Base-by-base conservation (phyloP, 2,797 vertebrate genomes). In the Chiroxiphia lanceolata region DNA sequence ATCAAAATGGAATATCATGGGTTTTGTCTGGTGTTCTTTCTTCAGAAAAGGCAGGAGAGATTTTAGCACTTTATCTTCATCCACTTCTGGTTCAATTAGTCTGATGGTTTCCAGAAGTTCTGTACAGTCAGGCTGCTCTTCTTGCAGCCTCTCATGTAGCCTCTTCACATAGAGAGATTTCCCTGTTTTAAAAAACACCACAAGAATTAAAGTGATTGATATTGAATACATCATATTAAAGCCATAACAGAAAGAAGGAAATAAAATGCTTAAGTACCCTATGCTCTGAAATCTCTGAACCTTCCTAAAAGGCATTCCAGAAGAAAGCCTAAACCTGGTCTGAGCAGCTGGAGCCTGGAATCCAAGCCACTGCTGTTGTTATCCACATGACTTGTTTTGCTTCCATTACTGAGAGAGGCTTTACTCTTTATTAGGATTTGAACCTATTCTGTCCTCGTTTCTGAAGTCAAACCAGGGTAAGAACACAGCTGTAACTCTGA, bases 81-180 rank as follows among this genome's bases (percentile, higher is more conserved):
- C 98, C 45, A 99, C 97, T 63, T 93, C 97, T 12, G 98, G 97
- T 34, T 99, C 98, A 56, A 98, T 98, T 70, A 99, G 91, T 23
- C 99, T 98, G 84, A 99, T 98, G 29, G 98, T 98, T 94, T 98
- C 98, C 51, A 98, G 95, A 60, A 95, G 90, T 11, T 98, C 93
- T 3, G 91, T 70, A 18, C 71, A 89, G 67, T 57, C 53, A 9
- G 78, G 88, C 3, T 97, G 95, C 61, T 93, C 95, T 21, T 6
- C 69, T 59, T 97, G 95, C 81, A 99, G 96, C 51, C 97, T 98
- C 89, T 98, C 92, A 70, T 98, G 98, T 27, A 99, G 91, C 76
- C 99, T 98, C 87, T 97, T 98, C 85, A 99, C 98, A 33, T 99
- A 99, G 11, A 99, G 98, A 26, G 99, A 99, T 97, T 99, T 99